Percentiles rank a stretch among this genome's conserved stretches.
Conservation (phyloP, 2,888 invertebrate species). For the Cantharis flavilabris region DNA sequence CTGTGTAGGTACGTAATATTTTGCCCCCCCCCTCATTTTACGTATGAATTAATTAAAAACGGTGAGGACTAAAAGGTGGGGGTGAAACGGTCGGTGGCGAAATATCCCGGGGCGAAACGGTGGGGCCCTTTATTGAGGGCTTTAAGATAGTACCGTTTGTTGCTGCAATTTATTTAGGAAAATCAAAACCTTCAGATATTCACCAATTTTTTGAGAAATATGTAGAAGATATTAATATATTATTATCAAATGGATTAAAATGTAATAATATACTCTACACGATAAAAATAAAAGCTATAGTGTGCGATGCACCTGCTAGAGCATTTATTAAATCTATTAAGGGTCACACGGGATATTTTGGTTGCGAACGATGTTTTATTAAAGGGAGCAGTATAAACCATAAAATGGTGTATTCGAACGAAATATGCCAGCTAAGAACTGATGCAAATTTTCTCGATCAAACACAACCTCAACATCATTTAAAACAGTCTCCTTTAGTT, state of each 20-base stretch:
- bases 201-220: not conserved
- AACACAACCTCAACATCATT: no score
- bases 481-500: no score
- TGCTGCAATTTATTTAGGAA: not conserved
- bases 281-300: not conserved
- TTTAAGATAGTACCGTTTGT: not conserved
- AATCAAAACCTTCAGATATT: not conserved
- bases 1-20: no score
- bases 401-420: no score
- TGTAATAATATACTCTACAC: not conserved
- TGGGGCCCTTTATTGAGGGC: not conserved
- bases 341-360: slow-evolving; percentile 11
- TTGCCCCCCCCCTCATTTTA: no score
- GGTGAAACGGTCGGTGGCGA: no score
- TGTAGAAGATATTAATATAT: not conserved
- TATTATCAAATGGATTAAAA: not conserved
- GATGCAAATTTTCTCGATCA: no score
- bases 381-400: no score
- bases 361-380: slow-evolving; percentile 20
- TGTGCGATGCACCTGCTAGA: slow-evolving; percentile 13
- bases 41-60: no score
- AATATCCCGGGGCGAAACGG: no score
- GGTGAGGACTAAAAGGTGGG: no score
- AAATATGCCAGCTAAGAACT: no score
- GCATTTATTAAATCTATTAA: slow-evolving; percentile 21